Evolutionary conservation across 2,888 invertebrate genomes (phyloP).

Genomic region (Calliphora vomitoria): DNA sequence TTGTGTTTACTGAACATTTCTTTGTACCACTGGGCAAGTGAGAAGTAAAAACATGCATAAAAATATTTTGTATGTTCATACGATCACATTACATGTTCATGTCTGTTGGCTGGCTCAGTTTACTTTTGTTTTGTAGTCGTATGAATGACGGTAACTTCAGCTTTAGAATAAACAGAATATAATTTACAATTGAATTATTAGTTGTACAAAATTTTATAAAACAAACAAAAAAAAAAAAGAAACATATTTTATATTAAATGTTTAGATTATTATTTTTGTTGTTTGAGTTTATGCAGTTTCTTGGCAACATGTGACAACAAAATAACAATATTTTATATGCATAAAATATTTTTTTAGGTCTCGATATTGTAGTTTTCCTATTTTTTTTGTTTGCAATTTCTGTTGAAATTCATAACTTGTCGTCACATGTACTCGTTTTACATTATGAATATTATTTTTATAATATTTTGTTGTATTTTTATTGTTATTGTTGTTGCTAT

Average conservation of each 20-base stretch:
- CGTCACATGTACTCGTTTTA: slow-evolving; percentile 69
- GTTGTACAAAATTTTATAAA: slow-evolving; percentile 53
- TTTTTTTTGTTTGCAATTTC: slow-evolving; percentile 22
- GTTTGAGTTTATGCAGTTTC: slow-evolving; percentile 43
- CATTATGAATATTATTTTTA: slow-evolving; percentile 73
- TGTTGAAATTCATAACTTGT: slow-evolving; percentile 74
- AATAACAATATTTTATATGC: slow-evolving; percentile 64
- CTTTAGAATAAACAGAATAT: slow-evolving; percentile 49
- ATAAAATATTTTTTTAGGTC: slow-evolving; percentile 19
- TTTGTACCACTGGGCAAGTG: slow-evolving; percentile 40
- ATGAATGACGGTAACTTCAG: slow-evolving; percentile 36
- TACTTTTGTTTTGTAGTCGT: slow-evolving; percentile 26
- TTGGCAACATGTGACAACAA: slow-evolving; percentile 69
- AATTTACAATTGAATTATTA: slow-evolving; percentile 72
- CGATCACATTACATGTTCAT: slow-evolving; percentile 66
- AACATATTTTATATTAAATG: slow-evolving; percentile 60
- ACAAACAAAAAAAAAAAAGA: background rate
- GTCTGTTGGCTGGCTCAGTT: slow-evolving; percentile 52
- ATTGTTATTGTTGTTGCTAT: slow-evolving; percentile 42
- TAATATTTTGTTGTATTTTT: slow-evolving; percentile 31
- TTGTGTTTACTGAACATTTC: too few species aligned
- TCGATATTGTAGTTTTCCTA: slow-evolving; percentile 37
- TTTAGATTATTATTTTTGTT: slow-evolving; percentile 55
- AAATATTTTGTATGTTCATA: slow-evolving; percentile 43
- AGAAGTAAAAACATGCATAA: background rate